These are phyloP conservation scores for Hemiscyllium ocellatum DNA, from an alignment of 2,113 vertebrate species.

Conservation along the genomic window DNA sequence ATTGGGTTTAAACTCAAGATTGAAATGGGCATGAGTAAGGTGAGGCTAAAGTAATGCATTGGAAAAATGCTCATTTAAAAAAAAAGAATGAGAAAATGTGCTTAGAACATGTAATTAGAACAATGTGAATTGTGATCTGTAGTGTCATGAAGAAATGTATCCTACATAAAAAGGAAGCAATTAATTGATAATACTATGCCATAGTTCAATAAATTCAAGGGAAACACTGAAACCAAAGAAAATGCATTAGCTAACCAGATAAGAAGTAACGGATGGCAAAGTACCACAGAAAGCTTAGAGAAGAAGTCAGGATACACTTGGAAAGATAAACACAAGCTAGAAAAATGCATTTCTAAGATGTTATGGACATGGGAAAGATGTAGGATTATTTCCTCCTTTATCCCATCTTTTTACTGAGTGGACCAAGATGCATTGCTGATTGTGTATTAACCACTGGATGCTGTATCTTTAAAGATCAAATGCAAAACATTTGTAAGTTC, in stretches of 20 bases:
- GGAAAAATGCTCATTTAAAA: not conserved
- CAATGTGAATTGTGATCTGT: not conserved
- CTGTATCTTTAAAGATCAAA: too few species aligned
- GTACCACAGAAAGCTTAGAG: not conserved
- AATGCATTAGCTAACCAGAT: not conserved
- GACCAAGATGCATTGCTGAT: too few species aligned
- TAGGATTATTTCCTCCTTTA: too few species aligned
- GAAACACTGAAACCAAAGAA: not conserved
- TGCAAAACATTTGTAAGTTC: too few species aligned
- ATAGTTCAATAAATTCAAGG: not conserved
- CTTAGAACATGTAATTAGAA: not conserved
- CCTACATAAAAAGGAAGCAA: not conserved
- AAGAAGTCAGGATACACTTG: not conserved
- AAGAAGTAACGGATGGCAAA: not conserved
- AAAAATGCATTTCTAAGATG: not conserved
- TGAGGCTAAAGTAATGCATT: not conserved
- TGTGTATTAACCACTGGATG: too few species aligned
- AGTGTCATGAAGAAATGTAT: not conserved
- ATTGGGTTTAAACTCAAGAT: not conserved
- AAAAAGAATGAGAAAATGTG: not conserved
- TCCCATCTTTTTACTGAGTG: too few species aligned
- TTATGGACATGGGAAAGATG: too few species aligned
- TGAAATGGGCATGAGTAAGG: not conserved
- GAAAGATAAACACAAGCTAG: not conserved
- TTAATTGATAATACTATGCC: not conserved